Base-by-base conservation (phyloP, 1,140 invertebrate species). In the Drosophila seguyi region DNA sequence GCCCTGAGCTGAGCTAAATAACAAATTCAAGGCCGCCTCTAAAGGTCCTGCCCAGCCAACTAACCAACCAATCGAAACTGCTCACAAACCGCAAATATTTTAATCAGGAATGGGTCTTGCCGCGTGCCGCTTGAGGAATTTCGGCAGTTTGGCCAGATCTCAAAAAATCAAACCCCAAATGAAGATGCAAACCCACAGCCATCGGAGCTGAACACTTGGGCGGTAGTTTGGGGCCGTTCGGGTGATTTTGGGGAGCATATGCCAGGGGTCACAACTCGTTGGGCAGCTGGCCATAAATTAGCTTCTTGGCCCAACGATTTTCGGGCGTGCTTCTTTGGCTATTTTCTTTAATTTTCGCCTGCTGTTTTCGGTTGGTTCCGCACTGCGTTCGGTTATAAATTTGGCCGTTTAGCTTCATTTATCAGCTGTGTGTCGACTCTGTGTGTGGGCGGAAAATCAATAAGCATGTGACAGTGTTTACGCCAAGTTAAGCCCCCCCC, bases 241-340 rank as follows among this genome's bases (percentile, higher is more conserved):
- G 41, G 38, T 22, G 29, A 53, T 36, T 47, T 56, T 8, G 38
- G 39, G 42, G 27, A 53, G 74, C 74, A 76, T 53, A 74, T 63
- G 44, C 66, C 52, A 78, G 53, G 53, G 68, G 56, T 76, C 74
- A 67, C 74, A 67, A 59, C 47, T 68, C 61, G 55, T 77, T 60
- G 62, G 74, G 29, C 56, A 65, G 50, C 56, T 41, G 61, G 71
- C 65, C 45, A 83, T 84, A 84, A 84, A 84, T 84, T 85, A 76
- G 82, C 77, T 81, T 85, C 73, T 77, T 76, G 76, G 74, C 72
- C 66, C 53, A 72, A 60, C 60, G 66, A 82, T 74, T 81, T 58
- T 76, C 22, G 79, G 58, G 57, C 65, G 56, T 73, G 61, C 61
- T 77, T 42, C 41, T 52, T 31, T 14, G 52, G 3, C 50, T 58